phyloP scores from a whole-genome alignment of 2,113 vertebrate species.

The Condylura cristata region DNA sequence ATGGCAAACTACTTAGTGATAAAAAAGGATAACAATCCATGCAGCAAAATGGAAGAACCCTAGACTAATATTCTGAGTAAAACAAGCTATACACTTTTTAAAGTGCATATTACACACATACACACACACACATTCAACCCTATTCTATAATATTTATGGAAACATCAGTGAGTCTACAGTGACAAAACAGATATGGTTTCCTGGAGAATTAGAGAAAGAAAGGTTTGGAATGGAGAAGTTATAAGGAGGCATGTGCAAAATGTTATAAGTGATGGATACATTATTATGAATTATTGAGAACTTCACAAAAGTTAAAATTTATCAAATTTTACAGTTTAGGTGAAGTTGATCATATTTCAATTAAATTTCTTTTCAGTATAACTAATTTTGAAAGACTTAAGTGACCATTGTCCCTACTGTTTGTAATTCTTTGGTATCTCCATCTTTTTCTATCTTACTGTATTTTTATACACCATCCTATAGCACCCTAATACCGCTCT shows the following conservation, averaged over 20 bases:
- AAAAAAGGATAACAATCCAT: neutral
- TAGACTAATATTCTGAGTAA: neutral
- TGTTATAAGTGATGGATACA: neutral
- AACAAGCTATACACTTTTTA: neutral
- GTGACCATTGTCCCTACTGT: neutral
- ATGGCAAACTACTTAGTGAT: neutral
- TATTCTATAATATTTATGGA: neutral
- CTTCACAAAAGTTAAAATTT: neutral
- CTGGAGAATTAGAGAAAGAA: neutral
- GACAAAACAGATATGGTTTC: rapidly evolving
- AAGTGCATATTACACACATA: neutral
- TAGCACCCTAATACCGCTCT: neutral
- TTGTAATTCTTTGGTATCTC: neutral
- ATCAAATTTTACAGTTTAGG: neutral
- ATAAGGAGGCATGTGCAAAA: neutral
- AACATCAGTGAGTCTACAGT: neutral
- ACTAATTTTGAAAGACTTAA: neutral
- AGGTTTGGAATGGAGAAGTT: neutral
- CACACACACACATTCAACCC: too few relatives aligned
- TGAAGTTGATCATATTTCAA: neutral
- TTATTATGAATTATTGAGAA: neutral
- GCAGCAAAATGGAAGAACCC: neutral
- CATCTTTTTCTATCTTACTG: neutral
- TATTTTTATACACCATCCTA: neutral
- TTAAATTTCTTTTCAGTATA: neutral